Percentiles rank a stretch among this genome's conserved stretches.
Evolutionary conservation across 2,113 vertebrate genomes (phyloP).

Genomic region (Myotis yumanensis): DNA sequence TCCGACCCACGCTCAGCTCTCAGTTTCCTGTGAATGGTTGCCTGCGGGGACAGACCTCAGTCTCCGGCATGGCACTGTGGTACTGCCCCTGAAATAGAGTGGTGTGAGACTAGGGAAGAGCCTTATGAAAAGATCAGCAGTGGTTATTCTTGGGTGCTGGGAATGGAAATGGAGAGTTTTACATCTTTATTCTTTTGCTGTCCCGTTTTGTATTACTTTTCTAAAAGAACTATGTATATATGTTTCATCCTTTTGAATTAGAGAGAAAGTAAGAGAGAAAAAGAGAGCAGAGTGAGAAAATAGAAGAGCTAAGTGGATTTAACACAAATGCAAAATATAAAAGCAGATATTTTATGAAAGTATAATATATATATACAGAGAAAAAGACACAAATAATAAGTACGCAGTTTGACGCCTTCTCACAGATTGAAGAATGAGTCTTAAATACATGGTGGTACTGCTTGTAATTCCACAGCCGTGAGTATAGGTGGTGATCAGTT

Average conservation of each 20-base stretch:
- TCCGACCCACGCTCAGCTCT: not conserved
- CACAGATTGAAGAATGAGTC: not conserved
- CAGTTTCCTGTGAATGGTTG: not conserved
- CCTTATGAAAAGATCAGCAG: not conserved
- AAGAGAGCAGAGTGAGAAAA: not conserved
- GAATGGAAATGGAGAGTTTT: not conserved
- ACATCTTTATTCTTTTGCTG: not conserved
- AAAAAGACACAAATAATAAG: not conserved
- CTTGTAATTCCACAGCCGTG: not conserved
- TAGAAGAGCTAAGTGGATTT: not conserved
- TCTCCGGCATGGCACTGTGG: not conserved
- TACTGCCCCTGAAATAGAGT: too few relatives aligned
- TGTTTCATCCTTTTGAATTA: not conserved
- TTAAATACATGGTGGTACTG: not conserved
- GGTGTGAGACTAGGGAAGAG: too few relatives aligned
- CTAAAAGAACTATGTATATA: not conserved
- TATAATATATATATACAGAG: not conserved
- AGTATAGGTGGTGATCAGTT: not conserved
- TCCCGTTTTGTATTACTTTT: not conserved
- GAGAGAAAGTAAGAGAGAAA: not conserved
- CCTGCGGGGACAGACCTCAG: not conserved
- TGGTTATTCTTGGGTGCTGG: not conserved
- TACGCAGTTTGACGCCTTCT: not conserved
- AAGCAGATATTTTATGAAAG: conserved; percentile 14
- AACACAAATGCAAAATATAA: not conserved